These are phyloP conservation scores for Drosophila ficusphila DNA, from an alignment of 1,140 invertebrate species.

Conservation along the genomic window DNA sequence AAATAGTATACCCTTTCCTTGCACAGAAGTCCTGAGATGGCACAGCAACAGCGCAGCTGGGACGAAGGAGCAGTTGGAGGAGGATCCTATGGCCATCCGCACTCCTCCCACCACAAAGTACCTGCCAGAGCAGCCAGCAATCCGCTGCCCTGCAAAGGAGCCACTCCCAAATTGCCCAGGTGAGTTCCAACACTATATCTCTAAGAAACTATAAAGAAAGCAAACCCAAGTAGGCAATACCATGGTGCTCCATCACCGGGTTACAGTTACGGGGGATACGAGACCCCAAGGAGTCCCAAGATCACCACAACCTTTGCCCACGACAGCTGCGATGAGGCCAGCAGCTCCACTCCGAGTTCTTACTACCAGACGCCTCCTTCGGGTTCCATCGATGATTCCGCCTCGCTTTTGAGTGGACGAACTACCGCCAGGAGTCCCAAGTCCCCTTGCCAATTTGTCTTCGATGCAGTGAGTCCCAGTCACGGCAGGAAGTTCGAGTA, in stretches of 20 bases:
- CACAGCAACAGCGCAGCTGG: conserved; percentile 74
- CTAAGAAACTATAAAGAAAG: neutral
- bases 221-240: conserved; percentile 10
- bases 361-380: conserved; percentile 79
- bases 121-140: conserved; percentile 60
- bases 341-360: conserved; percentile 70
- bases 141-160: conserved; percentile 70
- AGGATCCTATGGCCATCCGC: conserved; percentile 35
- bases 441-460: conserved; percentile 77
- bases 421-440: conserved; percentile 69
- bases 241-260: conserved; percentile 35
- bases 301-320: conserved; percentile 81
- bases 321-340: conserved; percentile 74
- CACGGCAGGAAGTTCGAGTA: conserved; percentile 80
- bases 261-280: conserved; percentile 44
- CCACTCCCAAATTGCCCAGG: conserved; percentile 76
- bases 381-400: conserved; percentile 72
- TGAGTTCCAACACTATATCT: neutral
- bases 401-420: conserved; percentile 56
- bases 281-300: conserved; percentile 75
- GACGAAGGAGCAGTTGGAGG: conserved; percentile 56
- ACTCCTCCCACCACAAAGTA: conserved; percentile 51
- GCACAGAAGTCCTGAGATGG: conserved; percentile 40
- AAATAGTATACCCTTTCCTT: neutral
- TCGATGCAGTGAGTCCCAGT: conserved; percentile 76